These are phyloP conservation scores for Columba guinea DNA, from an alignment of 2,797 vertebrate genomes.

Conservation along the genomic window DNA sequence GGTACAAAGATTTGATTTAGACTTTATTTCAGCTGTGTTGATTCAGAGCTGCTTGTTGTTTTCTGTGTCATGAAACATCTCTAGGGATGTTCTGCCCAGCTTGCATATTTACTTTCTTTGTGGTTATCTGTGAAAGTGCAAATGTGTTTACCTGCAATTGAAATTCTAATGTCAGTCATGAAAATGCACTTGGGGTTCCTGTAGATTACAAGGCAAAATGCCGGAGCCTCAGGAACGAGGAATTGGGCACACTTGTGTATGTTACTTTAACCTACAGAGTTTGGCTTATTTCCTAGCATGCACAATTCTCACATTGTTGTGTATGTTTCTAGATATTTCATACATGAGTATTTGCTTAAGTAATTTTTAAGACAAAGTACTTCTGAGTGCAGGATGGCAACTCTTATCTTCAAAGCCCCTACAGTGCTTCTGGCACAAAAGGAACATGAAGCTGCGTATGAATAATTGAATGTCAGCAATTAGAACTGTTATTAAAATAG, in stretches of 20 bases:
- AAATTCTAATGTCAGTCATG: not conserved
- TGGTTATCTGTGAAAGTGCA: accelerated
- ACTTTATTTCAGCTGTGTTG: not conserved
- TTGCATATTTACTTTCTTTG: not conserved
- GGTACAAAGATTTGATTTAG: not conserved
- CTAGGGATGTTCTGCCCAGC: not conserved
- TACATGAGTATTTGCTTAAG: not conserved
- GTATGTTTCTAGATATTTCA: not conserved
- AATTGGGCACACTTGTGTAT: not conserved
- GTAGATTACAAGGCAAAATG: not conserved
- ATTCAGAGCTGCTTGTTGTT: not conserved
- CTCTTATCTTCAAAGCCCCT: not conserved
- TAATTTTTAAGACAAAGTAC: not conserved
- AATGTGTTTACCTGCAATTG: not conserved
- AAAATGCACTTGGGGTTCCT: not conserved
- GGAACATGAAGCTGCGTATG: not conserved
- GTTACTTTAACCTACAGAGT: not conserved
- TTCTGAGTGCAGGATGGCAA: not conserved
- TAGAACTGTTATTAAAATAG: not conserved
- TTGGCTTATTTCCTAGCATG: not conserved
- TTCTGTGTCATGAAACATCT: not conserved
- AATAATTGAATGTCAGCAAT: slow-evolving; percentile 10
- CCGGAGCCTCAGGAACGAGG: not conserved
- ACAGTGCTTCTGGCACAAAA: not conserved
- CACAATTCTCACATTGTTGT: not conserved